phyloP scores from a whole-genome alignment of 2,888 invertebrate species.

The Parnassius mnemosyne region DNA sequence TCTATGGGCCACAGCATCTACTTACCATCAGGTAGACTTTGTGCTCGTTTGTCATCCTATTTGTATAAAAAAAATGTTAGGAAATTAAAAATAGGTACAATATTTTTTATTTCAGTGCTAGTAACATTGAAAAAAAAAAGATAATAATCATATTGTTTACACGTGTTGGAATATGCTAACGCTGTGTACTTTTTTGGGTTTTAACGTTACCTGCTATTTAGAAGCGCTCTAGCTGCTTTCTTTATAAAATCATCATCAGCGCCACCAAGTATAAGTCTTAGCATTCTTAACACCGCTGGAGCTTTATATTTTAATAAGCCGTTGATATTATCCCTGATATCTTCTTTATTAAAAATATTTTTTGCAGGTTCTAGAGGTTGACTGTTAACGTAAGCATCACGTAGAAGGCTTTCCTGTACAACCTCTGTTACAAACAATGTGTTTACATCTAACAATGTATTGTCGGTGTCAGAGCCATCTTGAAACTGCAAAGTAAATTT shows the following conservation, averaged over 20 bases:
- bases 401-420: slow-evolving; percentile 61
- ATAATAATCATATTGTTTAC: too few relatives aligned
- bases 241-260: slow-evolving; percentile 49
- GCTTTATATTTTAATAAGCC: slow-evolving; percentile 59
- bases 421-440: slow-evolving; percentile 63
- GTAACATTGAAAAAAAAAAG: too few relatives aligned
- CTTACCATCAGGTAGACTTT: too few relatives aligned
- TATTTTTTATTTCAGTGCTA: too few relatives aligned
- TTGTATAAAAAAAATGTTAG: too few relatives aligned
- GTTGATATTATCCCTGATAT: slow-evolving; percentile 47
- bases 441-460: slow-evolving; percentile 52
- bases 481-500: slow-evolving; percentile 44
- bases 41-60: too few relatives aligned
- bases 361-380: slow-evolving; percentile 41
- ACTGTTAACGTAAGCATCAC: slow-evolving; percentile 47
- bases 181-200: too few relatives aligned
- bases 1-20: too few relatives aligned
- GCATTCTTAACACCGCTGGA: slow-evolving; percentile 59
- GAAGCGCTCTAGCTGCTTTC: slow-evolving; percentile 44
- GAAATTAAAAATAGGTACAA: too few relatives aligned
- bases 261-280: slow-evolving; percentile 46
- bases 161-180: too few relatives aligned
- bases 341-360: slow-evolving; percentile 46
- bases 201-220: slow-evolving; percentile 46
- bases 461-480: slow-evolving; percentile 38